A percentile compares a stretch with the other conserved stretches of the same genome.
Evolutionary conservation across 2,113 vertebrate species (phyloP).

Genomic region (Raphicerus campestris): DNA sequence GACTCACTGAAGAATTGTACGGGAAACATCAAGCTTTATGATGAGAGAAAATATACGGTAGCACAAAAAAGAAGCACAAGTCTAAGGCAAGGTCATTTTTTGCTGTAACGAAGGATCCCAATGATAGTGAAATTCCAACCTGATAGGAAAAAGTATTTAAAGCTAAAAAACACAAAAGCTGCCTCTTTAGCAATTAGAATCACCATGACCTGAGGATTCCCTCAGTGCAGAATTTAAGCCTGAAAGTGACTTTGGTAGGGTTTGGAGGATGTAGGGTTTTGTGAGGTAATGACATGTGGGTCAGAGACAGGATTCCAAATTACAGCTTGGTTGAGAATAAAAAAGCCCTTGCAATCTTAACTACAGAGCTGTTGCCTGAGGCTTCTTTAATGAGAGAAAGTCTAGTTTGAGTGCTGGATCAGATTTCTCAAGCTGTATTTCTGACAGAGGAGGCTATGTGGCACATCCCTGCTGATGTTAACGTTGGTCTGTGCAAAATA

Average conservation of each 20-base stretch:
- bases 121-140: neutral
- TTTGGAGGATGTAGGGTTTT: neutral
- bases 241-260: neutral
- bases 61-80: neutral
- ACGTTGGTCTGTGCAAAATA: neutral
- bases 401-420: neutral
- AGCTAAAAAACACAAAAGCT: neutral
- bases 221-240: neutral
- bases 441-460: neutral
- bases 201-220: neutral
- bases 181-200: neutral
- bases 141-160: neutral
- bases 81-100: neutral
- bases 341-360: neutral
- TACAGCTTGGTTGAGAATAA: neutral
- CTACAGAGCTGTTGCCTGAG: neutral
- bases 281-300: neutral
- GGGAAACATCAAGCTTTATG: neutral
- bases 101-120: neutral
- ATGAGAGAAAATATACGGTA: neutral
- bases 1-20: neutral
- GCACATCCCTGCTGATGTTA: neutral
- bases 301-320: conserved; percentile 20
- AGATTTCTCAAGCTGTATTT: neutral
- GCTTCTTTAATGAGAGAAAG: neutral